These are phyloP conservation scores for Caradrina kadenii DNA, from an alignment of 2,888 invertebrate genomes.

Conservation along the genomic window DNA sequence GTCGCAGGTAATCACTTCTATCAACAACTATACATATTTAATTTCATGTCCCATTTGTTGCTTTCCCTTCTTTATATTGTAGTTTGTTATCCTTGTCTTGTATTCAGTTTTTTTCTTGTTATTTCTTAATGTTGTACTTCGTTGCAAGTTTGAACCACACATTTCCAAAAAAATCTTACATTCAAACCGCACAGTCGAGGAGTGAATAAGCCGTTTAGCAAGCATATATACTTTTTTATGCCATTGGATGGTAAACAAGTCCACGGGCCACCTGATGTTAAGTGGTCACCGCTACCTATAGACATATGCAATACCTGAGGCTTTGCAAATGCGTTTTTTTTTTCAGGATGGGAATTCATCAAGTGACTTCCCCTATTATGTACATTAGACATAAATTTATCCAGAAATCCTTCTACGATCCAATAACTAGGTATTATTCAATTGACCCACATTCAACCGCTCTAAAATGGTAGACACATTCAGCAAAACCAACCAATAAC, in stretches of 20 bases:
- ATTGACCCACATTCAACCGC: slow-evolving; percentile 24
- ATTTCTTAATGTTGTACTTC: not conserved
- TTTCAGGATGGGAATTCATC: too few species aligned
- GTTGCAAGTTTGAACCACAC: not conserved
- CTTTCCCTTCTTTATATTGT: not conserved
- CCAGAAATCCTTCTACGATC: not conserved
- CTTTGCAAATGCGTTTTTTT: too few species aligned
- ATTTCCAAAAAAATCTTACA: not conserved
- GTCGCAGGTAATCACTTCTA: not conserved
- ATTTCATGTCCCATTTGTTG: not conserved
- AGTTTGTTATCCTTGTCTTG: not conserved
- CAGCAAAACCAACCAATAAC: slow-evolving; percentile 23
- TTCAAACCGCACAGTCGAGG: not conserved
- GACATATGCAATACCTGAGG: too few species aligned
- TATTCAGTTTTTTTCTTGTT: not conserved
- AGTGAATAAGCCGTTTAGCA: not conserved
- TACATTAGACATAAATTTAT: not conserved
- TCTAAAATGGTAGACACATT: slow-evolving; percentile 13
- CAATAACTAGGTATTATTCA: slow-evolving; percentile 32
- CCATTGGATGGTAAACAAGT: too few species aligned
- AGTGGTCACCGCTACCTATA: too few species aligned
- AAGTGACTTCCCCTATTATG: too few species aligned
- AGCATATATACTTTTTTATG: too few species aligned
- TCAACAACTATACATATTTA: not conserved
- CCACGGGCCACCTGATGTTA: too few species aligned